Conservation (phyloP, 2,888 invertebrate species). For the Eupithecia vulgata region DNA sequence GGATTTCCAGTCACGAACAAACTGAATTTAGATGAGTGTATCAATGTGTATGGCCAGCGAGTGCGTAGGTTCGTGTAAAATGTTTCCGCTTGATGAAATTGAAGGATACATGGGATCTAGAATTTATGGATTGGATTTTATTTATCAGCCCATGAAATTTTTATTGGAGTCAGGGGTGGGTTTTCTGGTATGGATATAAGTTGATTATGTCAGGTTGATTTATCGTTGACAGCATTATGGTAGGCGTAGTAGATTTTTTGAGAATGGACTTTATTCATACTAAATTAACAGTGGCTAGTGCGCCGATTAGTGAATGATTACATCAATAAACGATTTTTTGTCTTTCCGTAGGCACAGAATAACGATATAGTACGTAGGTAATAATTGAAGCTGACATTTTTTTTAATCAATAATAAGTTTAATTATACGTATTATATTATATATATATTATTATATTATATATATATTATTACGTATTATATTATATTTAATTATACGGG, state of each 20-base stretch:
- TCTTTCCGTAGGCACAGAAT: neutral
- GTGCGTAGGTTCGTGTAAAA: conserved; percentile 52
- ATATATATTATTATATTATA: too few relatives aligned
- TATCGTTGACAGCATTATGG: conserved; percentile 3
- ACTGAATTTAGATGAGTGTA: conserved; percentile 76
- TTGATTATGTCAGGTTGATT: conserved; percentile 15
- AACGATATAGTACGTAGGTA: too few relatives aligned
- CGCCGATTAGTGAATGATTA: neutral
- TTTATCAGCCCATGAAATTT: conserved; percentile 34
- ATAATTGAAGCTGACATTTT: too few relatives aligned
- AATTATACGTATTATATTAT: too few relatives aligned
- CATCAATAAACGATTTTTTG: neutral
- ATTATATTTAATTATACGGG: too few relatives aligned
- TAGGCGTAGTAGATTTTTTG: neutral
- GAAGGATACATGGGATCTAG: conserved; percentile 44
- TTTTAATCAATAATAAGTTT: too few relatives aligned
- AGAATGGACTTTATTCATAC: neutral
- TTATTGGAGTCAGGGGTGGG: conserved; percentile 14
- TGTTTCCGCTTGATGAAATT: conserved; percentile 62
- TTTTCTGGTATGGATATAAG: conserved; percentile 15
- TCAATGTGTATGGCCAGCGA: conserved; percentile 67
- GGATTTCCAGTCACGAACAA: conserved; percentile 70
- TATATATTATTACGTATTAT: too few relatives aligned
- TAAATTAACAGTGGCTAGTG: neutral
- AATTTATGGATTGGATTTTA: conserved; percentile 40